phyloP scores from a whole-genome alignment of 2,888 invertebrate genomes.

The Ectemnius continuus region DNA sequence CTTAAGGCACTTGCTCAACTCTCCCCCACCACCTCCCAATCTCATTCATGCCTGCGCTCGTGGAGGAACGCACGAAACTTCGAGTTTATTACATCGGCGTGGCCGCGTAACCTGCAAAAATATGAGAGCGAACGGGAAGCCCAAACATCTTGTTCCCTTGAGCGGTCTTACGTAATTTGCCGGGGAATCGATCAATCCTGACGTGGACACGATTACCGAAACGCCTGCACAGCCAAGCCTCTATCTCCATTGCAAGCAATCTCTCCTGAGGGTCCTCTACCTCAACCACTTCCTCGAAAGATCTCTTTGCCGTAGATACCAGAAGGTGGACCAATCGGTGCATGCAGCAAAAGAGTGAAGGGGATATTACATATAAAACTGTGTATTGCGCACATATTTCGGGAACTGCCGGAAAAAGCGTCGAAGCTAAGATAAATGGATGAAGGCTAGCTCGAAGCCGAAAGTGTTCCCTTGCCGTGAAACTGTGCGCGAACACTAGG shows the following conservation, averaged over 20 bases:
- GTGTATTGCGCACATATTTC: too few relatives aligned
- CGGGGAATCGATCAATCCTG: slow-evolving; percentile 4
- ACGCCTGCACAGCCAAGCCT: too few relatives aligned
- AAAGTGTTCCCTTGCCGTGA: slow-evolving; percentile 49
- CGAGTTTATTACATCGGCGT: slow-evolving; percentile 37
- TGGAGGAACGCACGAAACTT: slow-evolving; percentile 21
- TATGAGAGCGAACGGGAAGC: slow-evolving; percentile 28
- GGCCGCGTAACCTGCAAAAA: slow-evolving; percentile 44
- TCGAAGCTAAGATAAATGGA: slow-evolving; percentile 15
- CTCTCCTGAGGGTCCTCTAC: too few relatives aligned
- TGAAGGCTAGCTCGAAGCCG: slow-evolving; percentile 12
- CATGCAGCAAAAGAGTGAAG: too few relatives aligned
- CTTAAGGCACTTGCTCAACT: slow-evolving; percentile 58
- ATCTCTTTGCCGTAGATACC: too few relatives aligned
- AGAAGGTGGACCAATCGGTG: too few relatives aligned
- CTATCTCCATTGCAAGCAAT: too few relatives aligned
- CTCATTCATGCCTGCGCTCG: slow-evolving; percentile 53
- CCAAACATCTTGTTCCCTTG: background rate
- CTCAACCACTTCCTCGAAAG: too few relatives aligned
- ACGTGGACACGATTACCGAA: background rate
- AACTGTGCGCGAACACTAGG: slow-evolving; percentile 45
- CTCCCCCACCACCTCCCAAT: slow-evolving; percentile 57
- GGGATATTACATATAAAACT: too few relatives aligned
- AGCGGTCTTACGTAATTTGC: slow-evolving; percentile 24
- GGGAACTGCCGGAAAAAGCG: too few relatives aligned